A percentile compares a stretch with the other conserved stretches of the same genome.
Conservation (phyloP, 2,797 vertebrate genomes). For the Hafferia zeledoni region DNA sequence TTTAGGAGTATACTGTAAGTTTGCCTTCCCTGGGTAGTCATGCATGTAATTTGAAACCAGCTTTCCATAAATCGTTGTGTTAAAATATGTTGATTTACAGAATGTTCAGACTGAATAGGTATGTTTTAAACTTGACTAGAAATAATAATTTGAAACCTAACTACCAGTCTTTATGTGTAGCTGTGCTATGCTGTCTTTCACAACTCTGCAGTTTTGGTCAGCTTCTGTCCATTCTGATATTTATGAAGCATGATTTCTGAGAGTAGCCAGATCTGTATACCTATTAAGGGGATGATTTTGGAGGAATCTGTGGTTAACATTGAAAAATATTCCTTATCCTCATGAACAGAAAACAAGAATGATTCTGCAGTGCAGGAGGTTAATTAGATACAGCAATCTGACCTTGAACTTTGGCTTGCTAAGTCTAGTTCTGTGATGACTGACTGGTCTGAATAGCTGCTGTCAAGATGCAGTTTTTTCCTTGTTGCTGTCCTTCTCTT, state of each 20-base stretch:
- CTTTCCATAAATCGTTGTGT: not conserved
- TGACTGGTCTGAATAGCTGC: not conserved
- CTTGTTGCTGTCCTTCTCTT: not conserved
- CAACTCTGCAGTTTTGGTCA: not conserved
- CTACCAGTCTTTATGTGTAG: not conserved
- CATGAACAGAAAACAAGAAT: not conserved
- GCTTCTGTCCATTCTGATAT: not conserved
- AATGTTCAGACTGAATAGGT: not conserved
- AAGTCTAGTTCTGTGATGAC: not conserved
- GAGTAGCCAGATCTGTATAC: not conserved
- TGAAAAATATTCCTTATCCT: not conserved
- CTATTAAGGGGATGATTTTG: not conserved
- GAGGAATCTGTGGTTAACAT: not conserved
- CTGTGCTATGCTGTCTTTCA: not conserved
- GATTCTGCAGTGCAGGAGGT: not conserved
- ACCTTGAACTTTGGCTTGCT: not conserved
- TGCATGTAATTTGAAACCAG: not conserved
- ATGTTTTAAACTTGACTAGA: not conserved
- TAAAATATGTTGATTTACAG: not conserved
- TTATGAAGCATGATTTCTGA: not conserved
- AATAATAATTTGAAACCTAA: not conserved
- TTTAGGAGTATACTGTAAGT: not conserved
- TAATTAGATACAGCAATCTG: not conserved
- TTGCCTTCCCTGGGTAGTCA: not conserved
- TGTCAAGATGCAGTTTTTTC: not conserved